phyloP scores from a whole-genome alignment of 2,113 vertebrate genomes.

The Phaethon lepturus region DNA sequence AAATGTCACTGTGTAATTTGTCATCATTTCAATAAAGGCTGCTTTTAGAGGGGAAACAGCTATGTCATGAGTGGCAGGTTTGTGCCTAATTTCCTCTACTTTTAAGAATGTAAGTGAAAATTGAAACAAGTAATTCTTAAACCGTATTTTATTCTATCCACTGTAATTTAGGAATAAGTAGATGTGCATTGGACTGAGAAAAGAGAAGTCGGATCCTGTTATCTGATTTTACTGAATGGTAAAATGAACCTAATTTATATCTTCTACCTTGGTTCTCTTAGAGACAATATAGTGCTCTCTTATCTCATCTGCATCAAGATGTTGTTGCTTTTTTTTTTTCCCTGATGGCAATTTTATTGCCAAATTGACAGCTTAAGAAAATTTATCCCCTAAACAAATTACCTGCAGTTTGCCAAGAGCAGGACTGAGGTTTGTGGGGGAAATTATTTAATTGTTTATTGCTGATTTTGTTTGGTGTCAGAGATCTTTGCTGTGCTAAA shows the following conservation, averaged over 20 bases:
- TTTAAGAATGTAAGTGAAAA: neutral
- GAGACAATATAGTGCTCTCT: neutral
- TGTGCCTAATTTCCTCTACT: neutral
- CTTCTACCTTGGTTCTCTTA: neutral
- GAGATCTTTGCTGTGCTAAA: neutral
- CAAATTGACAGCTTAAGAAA: neutral
- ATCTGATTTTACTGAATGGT: neutral
- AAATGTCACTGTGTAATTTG: neutral
- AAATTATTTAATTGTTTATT: neutral
- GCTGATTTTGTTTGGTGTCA: neutral
- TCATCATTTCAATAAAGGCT: neutral
- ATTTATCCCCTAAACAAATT: neutral
- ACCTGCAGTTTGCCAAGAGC: neutral
- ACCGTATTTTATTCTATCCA: neutral
- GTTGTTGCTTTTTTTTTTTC: neutral
- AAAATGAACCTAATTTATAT: neutral
- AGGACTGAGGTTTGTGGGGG: neutral
- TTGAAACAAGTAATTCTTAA: neutral
- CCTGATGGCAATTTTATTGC: neutral
- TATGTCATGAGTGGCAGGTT: neutral
- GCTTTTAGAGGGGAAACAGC: neutral
- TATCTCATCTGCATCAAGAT: neutral
- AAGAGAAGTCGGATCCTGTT: neutral
- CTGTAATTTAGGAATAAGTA: neutral
- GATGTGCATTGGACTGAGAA: neutral